These are phyloP conservation scores for Acanthisitta chloris DNA, from an alignment of 2,113 vertebrate species.

Conservation along the genomic window DNA sequence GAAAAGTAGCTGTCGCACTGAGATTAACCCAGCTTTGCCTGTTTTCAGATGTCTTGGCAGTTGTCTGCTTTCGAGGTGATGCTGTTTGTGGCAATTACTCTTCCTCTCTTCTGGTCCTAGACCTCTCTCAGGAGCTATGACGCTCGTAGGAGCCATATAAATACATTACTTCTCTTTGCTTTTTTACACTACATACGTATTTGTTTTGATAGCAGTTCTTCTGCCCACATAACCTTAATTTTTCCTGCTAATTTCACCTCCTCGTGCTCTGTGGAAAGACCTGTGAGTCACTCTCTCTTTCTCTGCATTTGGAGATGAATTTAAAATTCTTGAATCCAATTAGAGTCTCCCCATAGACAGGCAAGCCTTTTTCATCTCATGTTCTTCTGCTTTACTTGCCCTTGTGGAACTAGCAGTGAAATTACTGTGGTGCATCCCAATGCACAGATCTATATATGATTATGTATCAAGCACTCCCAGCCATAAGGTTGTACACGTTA, in stretches of 20 bases:
- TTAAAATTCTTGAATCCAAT: slow-evolving; percentile 45
- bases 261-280: not conserved
- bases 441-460: not conserved
- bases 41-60: slow-evolving; percentile 18
- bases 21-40: not conserved
- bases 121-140: not conserved
- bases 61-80: slow-evolving; percentile 16
- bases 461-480: not conserved
- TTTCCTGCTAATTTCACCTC: not conserved
- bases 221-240: not conserved
- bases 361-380: not conserved
- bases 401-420: not conserved
- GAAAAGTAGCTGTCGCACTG: not conserved
- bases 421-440: not conserved
- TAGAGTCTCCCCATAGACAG: not conserved
- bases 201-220: not conserved
- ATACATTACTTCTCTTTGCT: not conserved
- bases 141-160: not conserved
- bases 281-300: not conserved
- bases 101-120: not conserved
- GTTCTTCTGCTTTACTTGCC: not conserved
- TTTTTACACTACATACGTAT: not conserved
- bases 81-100: not conserved
- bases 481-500: not conserved
- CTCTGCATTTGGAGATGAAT: not conserved